Evolutionary conservation across 2,113 vertebrate genomes (phyloP).

Genomic region (Etheostoma cragini): DNA sequence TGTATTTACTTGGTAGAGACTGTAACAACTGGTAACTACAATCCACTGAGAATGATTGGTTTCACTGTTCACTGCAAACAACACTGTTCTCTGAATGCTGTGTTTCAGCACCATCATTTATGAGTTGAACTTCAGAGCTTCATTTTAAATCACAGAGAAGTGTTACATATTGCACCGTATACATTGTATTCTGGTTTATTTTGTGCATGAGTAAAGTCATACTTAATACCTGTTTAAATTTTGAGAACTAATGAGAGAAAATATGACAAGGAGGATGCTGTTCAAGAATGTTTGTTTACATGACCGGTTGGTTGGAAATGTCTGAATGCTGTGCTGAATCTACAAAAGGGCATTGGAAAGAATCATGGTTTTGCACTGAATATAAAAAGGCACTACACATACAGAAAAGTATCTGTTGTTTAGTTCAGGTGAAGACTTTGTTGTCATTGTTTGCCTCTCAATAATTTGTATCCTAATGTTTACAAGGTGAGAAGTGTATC

Average conservation of each 20-base stretch:
- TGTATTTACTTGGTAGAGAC: slow-evolving; percentile 25
- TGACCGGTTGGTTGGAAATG: not conserved
- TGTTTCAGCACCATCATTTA: slow-evolving; percentile 23
- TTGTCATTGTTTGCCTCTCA: slow-evolving; percentile 51
- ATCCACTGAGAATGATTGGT: slow-evolving; percentile 18
- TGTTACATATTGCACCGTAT: slow-evolving; percentile 33
- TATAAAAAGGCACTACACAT: slow-evolving; percentile 36
- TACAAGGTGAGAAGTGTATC: slow-evolving; percentile 51
- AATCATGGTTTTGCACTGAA: slow-evolving; percentile 52
- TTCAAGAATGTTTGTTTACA: slow-evolving; percentile 22
- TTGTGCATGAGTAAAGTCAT: slow-evolving; percentile 57
- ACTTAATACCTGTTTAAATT: slow-evolving; percentile 30
- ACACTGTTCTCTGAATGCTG: slow-evolving; percentile 14
- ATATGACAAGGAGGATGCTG: not conserved
- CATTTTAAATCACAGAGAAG: slow-evolving; percentile 44
- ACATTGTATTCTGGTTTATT: slow-evolving; percentile 47
- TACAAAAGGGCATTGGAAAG: slow-evolving; percentile 18
- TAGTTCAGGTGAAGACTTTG: slow-evolving; percentile 40
- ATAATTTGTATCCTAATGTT: slow-evolving; percentile 44
- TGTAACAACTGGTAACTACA: slow-evolving; percentile 17
- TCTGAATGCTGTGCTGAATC: slow-evolving; percentile 12
- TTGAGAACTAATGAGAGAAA: slow-evolving; percentile 31
- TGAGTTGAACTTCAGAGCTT: slow-evolving; percentile 27
- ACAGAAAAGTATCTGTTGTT: slow-evolving; percentile 35
- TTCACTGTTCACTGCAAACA: slow-evolving; percentile 15